Evolutionary conservation across 2,797 vertebrate species (phyloP).

Genomic region (Xenentodon cancila): DNA sequence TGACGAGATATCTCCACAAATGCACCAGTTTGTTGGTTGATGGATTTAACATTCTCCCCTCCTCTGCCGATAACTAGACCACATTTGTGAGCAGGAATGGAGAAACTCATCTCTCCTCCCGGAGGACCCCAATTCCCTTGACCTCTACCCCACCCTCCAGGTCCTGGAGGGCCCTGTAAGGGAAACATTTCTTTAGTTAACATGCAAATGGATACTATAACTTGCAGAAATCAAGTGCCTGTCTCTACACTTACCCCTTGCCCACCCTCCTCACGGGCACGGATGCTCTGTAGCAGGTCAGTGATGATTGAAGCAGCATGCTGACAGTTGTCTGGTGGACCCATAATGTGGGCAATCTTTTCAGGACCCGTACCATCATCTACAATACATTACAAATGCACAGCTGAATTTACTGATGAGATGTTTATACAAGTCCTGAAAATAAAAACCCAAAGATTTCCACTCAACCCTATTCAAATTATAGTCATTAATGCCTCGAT

Average conservation of each 20-base stretch:
- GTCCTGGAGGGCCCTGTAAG: constrained; percentile 81
- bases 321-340: constrained; percentile 93
- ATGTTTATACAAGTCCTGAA: neutral
- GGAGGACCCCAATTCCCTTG: constrained; percentile 90
- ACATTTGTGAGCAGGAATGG: constrained; percentile 94
- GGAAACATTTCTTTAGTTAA: too few species aligned
- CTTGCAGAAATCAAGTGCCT: neutral
- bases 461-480: neutral
- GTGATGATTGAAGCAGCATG: constrained; percentile 94
- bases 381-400: constrained; percentile 54
- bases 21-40: constrained; percentile 95
- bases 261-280: constrained; percentile 86
- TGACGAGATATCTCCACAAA: constrained; percentile 96
- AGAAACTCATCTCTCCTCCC: constrained; percentile 93
- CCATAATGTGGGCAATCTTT: constrained; percentile 95
- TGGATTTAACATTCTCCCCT: constrained; percentile 93
- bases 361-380: constrained; percentile 93
- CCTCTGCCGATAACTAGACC: constrained; percentile 94
- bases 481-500: neutral
- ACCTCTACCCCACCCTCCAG: constrained; percentile 80
- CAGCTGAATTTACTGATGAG: neutral
- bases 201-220: neutral
- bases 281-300: constrained; percentile 92
- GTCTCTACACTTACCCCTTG: constrained; percentile 67
- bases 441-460: neutral